These are phyloP conservation scores for Pseudomyrmex sp. DNA, from an alignment of 1,140 invertebrate species.

Conservation along the genomic window DNA sequence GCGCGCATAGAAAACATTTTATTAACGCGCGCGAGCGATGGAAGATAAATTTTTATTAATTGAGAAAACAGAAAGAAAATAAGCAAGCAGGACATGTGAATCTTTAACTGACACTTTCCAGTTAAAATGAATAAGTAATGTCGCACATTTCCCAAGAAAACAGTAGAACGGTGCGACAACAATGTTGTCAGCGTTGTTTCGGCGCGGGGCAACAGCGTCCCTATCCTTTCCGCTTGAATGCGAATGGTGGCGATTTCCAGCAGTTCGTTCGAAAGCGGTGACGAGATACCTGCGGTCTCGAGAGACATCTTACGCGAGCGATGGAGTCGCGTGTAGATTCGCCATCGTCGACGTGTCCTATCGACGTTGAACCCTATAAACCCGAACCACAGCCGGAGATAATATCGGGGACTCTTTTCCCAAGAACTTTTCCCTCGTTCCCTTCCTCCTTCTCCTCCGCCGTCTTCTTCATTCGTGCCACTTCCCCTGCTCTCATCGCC, in stretches of 20 bases:
- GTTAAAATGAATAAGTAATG: too few relatives aligned
- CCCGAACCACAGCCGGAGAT: constrained; percentile 58
- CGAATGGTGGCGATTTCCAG: constrained; percentile 57
- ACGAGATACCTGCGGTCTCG: constrained; percentile 54
- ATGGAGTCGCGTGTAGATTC: constrained; percentile 55
- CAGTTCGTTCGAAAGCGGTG: constrained; percentile 60
- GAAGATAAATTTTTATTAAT: too few relatives aligned
- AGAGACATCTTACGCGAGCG: constrained; percentile 64
- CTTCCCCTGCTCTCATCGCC: not conserved
- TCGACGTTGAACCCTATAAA: constrained; percentile 72
- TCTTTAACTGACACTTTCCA: too few relatives aligned
- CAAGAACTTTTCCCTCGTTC: constrained; percentile 30
- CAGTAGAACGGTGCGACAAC: not conserved
- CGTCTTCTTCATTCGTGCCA: not conserved
- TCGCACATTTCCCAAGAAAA: too few relatives aligned
- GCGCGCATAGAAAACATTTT: too few relatives aligned
- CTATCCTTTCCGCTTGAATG: not conserved
- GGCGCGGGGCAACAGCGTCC: not conserved
- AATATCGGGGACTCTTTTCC: constrained; percentile 65
- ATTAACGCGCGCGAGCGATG: too few relatives aligned
- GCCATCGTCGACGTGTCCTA: constrained; percentile 66
- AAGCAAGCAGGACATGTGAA: too few relatives aligned
- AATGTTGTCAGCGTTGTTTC: constrained; percentile 20
- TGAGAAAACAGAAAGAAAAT: too few relatives aligned
- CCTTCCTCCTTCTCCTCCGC: not conserved